These are phyloP conservation scores for Etheostoma perlongum DNA, from an alignment of 2,797 vertebrate genomes.

Conservation along the genomic window DNA sequence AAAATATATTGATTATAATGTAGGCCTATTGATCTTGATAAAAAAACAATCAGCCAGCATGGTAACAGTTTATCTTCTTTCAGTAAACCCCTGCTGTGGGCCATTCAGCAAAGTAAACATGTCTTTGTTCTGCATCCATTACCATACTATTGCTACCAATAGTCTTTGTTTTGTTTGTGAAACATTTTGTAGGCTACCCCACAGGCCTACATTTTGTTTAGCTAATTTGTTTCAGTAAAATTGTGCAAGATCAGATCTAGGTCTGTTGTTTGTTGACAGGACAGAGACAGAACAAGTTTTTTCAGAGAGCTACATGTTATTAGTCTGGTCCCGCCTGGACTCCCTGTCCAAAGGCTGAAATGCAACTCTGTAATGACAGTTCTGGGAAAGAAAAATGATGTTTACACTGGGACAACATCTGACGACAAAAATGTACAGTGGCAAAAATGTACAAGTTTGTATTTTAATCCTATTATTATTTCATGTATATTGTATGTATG, in stretches of 20 bases:
- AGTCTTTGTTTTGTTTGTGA: constrained; percentile 44
- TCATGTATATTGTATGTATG: no score
- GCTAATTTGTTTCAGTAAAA: background rate
- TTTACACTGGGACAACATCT: constrained; percentile 58
- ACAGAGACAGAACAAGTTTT: constrained; percentile 36
- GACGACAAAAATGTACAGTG: constrained; percentile 48
- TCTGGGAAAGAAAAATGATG: constrained; percentile 19
- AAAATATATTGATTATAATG: constrained; percentile 33
- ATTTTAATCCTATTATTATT: no score
- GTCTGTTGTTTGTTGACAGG: constrained; percentile 45
- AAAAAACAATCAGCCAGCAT: constrained; percentile 34
- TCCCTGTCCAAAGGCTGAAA: constrained; percentile 53
- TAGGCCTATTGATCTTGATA: constrained; percentile 36
- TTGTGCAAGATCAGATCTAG: constrained; percentile 23
- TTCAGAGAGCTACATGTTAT: constrained; percentile 35
- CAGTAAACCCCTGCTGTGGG: constrained; percentile 42
- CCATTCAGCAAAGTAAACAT: constrained; percentile 52
- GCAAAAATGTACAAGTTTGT: no score
- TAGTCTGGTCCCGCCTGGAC: constrained; percentile 28
- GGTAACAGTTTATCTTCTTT: constrained; percentile 47
- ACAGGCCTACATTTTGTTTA: constrained; percentile 12
- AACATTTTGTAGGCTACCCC: constrained; percentile 14
- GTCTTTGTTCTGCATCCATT: constrained; percentile 49
- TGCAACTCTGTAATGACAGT: constrained; percentile 41
- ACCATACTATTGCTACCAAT: constrained; percentile 23